phyloP scores from a whole-genome alignment of 2,888 invertebrate species.

The Eupithecia inturbata region DNA sequence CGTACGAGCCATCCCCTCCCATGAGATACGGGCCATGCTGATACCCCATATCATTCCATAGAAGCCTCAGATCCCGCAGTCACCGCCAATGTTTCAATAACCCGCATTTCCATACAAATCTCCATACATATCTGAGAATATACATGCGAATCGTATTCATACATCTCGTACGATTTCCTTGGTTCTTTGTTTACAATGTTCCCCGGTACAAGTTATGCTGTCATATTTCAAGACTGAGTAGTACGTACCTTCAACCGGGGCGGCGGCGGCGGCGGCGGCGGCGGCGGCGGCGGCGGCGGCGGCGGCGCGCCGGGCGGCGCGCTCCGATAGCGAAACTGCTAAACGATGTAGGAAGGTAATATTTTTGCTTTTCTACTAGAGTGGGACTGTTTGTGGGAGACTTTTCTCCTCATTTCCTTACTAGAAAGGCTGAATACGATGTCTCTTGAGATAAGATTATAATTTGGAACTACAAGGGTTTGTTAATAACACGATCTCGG shows the following conservation, averaged over 20 bases:
- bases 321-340: neutral
- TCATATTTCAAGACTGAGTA: constrained; percentile 24
- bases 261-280: too few relatives aligned
- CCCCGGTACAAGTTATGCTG: constrained; percentile 11
- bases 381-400: constrained; percentile 1
- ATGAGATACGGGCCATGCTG: constrained; percentile 17
- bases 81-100: constrained; percentile 25
- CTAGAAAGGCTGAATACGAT: neutral
- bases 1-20: constrained; percentile 16
- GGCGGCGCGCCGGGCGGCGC: too few relatives aligned
- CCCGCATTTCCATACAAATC: constrained; percentile 31
- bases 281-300: too few relatives aligned
- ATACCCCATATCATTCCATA: constrained; percentile 7
- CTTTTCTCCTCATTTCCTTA: neutral
- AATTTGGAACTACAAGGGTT: neutral
- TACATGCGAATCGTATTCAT: constrained; percentile 28
- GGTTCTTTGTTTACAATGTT: constrained; percentile 31
- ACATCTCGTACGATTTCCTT: constrained; percentile 18
- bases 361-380: constrained; percentile 1
- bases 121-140: constrained; percentile 25
- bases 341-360: constrained; percentile 9
- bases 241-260: constrained; percentile 5
- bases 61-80: neutral
- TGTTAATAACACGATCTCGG: neutral
- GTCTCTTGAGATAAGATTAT: neutral